Evolutionary conservation across 2,888 invertebrate genomes (phyloP), one percentile per base, ranked within the genome.

Genomic region (Synanthedon myopaeformis): DNA sequence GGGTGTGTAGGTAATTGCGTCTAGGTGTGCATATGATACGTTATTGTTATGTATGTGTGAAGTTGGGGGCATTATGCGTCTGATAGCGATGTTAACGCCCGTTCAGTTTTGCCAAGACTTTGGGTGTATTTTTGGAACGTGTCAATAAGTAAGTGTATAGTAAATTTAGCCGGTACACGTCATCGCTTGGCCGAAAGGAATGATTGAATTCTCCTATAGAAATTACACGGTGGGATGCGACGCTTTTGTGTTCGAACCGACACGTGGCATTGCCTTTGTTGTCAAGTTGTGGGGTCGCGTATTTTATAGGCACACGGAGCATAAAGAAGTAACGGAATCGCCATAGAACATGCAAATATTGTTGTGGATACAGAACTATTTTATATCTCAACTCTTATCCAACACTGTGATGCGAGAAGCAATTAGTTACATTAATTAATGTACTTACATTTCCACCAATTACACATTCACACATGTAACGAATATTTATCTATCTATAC

Each of bases 71-170:
- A 82, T 82, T 74, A 82, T 79, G 80, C 77, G 79, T 74, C 76
- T 79, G 83, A 85, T 85, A 82, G 79, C 80, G 75, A 76, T 85
- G 85, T 86, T 85, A 87, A 85, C 81, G 86, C 78, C 85, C 86
- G 83, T 84, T 80, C 80, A 74, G 85, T 83, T 85, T 86, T 84
- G 86, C 86, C 86, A 86, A 86, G 84, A 81, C 66, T 74, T 69
- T 60, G 69, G 14, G 73, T 76, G 74, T 86, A 86, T 87, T 87
- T 86, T 85, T 81, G 84, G 86, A 84, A 78, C 85, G 81, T 84
- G 86, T 86, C 87, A 86, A 87, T 86, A 87, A 84, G 79, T 86
- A 83, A 85, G 85, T 84, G 82, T 81, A 78, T 74, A 74, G 81
- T 85, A 86, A 82, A 82, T 83, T 81, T 86, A 86, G 86, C 70